These are phyloP conservation scores for Lagopus muta DNA, from an alignment of 2,113 vertebrate genomes.

Conservation along the genomic window DNA sequence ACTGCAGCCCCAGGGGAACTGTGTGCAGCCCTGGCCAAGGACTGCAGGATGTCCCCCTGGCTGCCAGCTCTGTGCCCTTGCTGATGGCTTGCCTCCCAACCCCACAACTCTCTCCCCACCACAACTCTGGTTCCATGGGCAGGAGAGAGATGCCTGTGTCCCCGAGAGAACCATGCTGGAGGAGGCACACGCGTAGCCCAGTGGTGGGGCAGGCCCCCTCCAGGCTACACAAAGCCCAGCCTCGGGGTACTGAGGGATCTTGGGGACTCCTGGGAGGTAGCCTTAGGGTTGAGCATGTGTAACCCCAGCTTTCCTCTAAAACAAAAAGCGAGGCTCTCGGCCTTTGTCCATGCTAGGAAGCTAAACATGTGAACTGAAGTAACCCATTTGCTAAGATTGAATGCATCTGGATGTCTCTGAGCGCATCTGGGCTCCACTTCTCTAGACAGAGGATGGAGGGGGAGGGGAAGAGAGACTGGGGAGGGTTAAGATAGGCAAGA, in stretches of 20 bases:
- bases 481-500: slow-evolving; percentile 55
- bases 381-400: slow-evolving; percentile 59
- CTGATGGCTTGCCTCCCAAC: background rate
- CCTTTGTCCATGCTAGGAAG: background rate
- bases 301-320: background rate
- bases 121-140: background rate
- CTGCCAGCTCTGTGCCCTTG: background rate
- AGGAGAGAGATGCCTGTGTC: background rate
- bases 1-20: too few relatives aligned
- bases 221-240: background rate
- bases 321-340: background rate
- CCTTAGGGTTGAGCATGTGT: background rate
- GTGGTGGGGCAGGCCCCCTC: background rate
- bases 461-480: slow-evolving; percentile 34
- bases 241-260: background rate
- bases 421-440: slow-evolving; percentile 46
- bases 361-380: slow-evolving; percentile 54
- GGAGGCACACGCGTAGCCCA: fast-evolving
- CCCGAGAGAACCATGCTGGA: background rate
- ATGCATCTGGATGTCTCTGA: slow-evolving; percentile 53
- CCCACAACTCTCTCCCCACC: background rate
- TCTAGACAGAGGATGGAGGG: slow-evolving; percentile 6
- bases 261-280: background rate
- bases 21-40: background rate
- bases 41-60: background rate